Evolutionary conservation across 1,140 invertebrate species (phyloP).

Genomic region (Bombus vancouverensis): DNA sequence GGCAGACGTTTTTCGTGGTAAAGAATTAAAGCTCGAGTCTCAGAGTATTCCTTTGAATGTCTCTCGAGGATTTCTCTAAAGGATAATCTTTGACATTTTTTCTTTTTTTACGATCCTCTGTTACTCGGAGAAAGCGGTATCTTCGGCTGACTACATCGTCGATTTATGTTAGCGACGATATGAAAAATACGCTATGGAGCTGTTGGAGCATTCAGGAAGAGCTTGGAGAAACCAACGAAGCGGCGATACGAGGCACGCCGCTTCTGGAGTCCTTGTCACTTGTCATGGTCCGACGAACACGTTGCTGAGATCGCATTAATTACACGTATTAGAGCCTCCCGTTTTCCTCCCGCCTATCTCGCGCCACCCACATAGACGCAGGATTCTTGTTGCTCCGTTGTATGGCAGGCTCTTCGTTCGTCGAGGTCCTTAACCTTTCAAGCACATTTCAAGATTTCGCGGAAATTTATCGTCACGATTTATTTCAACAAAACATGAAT

Average conservation of each 20-base stretch:
- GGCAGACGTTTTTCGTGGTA: neutral
- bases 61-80: neutral
- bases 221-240: constrained; percentile 60
- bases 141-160: neutral
- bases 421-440: neutral
- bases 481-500: neutral
- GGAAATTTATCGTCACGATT: neutral
- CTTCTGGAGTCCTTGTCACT: constrained; percentile 63
- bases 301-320: constrained; percentile 74
- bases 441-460: neutral
- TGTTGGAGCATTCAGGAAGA: neutral
- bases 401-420: neutral
- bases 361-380: constrained; percentile 50
- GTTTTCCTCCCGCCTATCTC: constrained; percentile 21
- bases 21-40: neutral
- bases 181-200: constrained; percentile 17
- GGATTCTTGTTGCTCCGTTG: constrained; percentile 22
- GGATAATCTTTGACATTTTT: neutral
- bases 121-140: neutral
- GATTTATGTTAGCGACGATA: neutral
- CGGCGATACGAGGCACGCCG: constrained; percentile 55
- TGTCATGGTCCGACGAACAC: constrained; percentile 61
- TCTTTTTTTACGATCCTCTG: neutral
- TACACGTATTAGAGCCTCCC: constrained; percentile 68
- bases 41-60: neutral